A percentile compares a stretch with the other conserved stretches of the same genome.
These are phyloP conservation scores for Ochropleura leucogaster DNA, from an alignment of 2,888 invertebrate genomes.

Conservation along the genomic window DNA sequence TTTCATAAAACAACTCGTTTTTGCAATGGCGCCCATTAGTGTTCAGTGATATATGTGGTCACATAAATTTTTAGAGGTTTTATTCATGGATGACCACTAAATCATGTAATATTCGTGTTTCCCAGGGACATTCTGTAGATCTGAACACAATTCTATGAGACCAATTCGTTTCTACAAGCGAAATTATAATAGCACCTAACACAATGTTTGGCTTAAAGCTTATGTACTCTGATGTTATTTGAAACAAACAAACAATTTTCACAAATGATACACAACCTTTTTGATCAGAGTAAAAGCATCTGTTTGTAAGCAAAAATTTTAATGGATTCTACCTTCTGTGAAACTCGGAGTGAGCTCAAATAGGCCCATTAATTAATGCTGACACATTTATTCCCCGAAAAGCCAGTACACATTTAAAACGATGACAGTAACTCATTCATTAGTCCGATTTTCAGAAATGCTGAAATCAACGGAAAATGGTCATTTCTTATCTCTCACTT, in stretches of 20 bases:
- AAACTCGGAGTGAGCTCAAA: conserved; percentile 31
- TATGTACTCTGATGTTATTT: background rate
- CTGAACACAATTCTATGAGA: background rate
- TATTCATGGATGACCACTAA: conserved; percentile 39
- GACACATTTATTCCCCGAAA: conserved; percentile 37
- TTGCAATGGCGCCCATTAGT: conserved; percentile 52
- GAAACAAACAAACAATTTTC: conserved; percentile 24
- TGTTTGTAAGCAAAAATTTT: conserved; percentile 10
- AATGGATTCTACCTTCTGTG: conserved; percentile 16
- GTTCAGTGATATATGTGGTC: conserved; percentile 49
- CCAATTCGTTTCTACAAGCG: no score
- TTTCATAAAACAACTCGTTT: conserved; percentile 54
- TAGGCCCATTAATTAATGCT: conserved; percentile 32
- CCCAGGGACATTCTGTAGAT: conserved; percentile 13
- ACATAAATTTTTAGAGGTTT: conserved; percentile 46
- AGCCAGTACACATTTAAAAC: conserved; percentile 37
- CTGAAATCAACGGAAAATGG: conserved; percentile 16
- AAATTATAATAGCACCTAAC: background rate
- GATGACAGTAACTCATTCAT: conserved; percentile 29
- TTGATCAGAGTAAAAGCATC: conserved; percentile 29
- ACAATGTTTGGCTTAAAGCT: background rate
- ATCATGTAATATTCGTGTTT: conserved; percentile 43
- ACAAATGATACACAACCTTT: conserved; percentile 5
- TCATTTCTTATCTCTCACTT: conserved; percentile 31
- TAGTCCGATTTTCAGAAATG: conserved; percentile 40